Evolutionary conservation across 1,140 invertebrate species (phyloP).

Genomic region (Macrotrachela quadricornifera): DNA sequence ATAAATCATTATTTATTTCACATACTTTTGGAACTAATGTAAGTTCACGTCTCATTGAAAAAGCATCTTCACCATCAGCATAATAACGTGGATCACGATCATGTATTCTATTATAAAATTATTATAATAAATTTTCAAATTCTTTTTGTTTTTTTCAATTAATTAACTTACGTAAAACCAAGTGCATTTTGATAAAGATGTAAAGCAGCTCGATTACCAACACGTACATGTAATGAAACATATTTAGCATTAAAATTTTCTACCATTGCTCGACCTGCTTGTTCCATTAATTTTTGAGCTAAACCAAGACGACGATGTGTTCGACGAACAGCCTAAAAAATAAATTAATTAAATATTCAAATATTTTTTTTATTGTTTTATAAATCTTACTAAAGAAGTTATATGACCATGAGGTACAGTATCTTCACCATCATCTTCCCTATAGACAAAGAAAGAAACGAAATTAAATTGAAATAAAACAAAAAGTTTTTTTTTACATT

Average conservation of each 20-base stretch:
- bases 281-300: constrained; percentile 96
- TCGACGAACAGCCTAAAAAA: constrained; percentile 35
- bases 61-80: constrained; percentile 97
- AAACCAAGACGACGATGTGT: constrained; percentile 60
- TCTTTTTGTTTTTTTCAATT: too few relatives aligned
- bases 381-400: constrained; percentile 69
- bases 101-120: constrained; percentile 45
- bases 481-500: constrained; percentile 40
- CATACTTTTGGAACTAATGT: too few relatives aligned
- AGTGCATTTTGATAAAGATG: constrained; percentile 90
- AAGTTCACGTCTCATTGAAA: constrained; percentile 60
- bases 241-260: constrained; percentile 78
- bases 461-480: background rate
- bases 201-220: constrained; percentile 90
- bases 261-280: constrained; percentile 47
- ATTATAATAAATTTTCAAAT: background rate
- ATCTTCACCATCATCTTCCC: constrained; percentile 78
- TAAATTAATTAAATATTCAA: background rate
- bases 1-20: too few relatives aligned
- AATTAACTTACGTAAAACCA: constrained; percentile 46
- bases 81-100: constrained; percentile 98
- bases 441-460: constrained; percentile 8
- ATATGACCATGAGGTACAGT: constrained; percentile 90
- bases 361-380: background rate
- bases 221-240: constrained; percentile 87